Percentiles rank a stretch among this genome's conserved stretches.
These are phyloP conservation scores for Styela clava DNA, from an alignment of 23 tunicate genomes.

Conservation along the genomic window DNA sequence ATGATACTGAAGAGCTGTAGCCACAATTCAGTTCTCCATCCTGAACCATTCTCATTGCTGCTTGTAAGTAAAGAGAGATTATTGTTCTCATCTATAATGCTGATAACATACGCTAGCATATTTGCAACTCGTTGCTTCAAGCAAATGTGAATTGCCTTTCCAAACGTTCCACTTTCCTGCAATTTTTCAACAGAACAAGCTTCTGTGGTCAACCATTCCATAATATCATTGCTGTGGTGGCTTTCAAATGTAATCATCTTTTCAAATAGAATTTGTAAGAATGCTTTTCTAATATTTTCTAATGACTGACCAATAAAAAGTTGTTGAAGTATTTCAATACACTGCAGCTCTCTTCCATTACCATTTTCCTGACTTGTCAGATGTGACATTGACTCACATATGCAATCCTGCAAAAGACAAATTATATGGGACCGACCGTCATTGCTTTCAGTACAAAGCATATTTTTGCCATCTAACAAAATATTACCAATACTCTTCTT, in stretches of 20 bases:
- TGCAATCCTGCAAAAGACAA: slow-evolving; percentile 27
- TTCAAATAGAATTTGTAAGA: neutral
- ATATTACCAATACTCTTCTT: neutral
- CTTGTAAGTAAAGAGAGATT: slow-evolving; percentile 29
- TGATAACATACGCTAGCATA: slow-evolving; percentile 33
- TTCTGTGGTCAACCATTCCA: slow-evolving; percentile 34
- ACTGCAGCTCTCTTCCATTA: slow-evolving; percentile 4
- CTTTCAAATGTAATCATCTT: neutral
- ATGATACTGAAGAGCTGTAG: neutral
- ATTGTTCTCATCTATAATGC: slow-evolving; percentile 31
- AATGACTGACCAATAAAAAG: slow-evolving; percentile 15
- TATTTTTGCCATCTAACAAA: neutral
- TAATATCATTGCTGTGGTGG: neutral
- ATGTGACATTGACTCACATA: slow-evolving; percentile 49
- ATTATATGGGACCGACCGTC: slow-evolving; percentile 10
- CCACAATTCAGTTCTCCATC: neutral
- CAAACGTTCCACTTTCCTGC: slow-evolving; percentile 63
- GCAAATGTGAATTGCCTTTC: slow-evolving; percentile 31
- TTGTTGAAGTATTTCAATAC: slow-evolving; percentile 30
- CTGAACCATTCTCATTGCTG: neutral
- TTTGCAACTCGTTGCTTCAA: slow-evolving; percentile 19
- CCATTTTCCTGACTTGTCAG: neutral
- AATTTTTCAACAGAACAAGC: slow-evolving; percentile 47
- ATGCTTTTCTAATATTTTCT: slow-evolving; percentile 2
- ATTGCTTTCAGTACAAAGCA: neutral